phyloP scores from a whole-genome alignment of 2,888 invertebrate species.

The Drosophila emarginata region DNA sequence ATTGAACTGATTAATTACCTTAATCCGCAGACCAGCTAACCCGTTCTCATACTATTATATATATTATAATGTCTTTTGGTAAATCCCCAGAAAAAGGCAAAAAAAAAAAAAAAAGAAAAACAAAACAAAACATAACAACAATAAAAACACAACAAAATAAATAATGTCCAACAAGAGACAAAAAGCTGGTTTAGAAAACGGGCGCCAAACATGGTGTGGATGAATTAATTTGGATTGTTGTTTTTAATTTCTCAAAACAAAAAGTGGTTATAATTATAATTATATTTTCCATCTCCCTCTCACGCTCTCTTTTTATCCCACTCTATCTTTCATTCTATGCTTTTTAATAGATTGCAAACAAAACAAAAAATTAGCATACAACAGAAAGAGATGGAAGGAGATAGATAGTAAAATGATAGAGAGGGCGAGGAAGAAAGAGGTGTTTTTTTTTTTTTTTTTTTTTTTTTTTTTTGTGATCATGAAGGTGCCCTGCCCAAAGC shows the following conservation, averaged over 20 bases:
- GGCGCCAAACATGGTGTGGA: slow-evolving; percentile 68
- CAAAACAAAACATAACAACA: neutral
- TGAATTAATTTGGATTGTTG: slow-evolving; percentile 64
- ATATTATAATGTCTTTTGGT: neutral
- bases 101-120: neutral
- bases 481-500: slow-evolving; percentile 41
- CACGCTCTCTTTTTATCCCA: neutral
- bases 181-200: slow-evolving; percentile 66
- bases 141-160: neutral
- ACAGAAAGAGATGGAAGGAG: slow-evolving; percentile 29
- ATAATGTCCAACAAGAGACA: neutral
- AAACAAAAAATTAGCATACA: slow-evolving; percentile 51
- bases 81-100: slow-evolving; percentile 1
- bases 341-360: slow-evolving; percentile 36
- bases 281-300: slow-evolving; percentile 20
- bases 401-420: neutral
- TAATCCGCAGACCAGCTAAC: neutral
- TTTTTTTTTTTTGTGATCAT: slow-evolving; percentile 31
- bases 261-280: slow-evolving; percentile 36
- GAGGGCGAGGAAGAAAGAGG: slow-evolving; percentile 20
- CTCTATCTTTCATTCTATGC: slow-evolving; percentile 14
- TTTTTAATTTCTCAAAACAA: slow-evolving; percentile 60
- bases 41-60: neutral
- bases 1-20: slow-evolving; percentile 6
- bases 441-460: slow-evolving; percentile 15